Conservation (phyloP, 2,797 vertebrate species). For the Hippoglossus hippoglossus region DNA sequence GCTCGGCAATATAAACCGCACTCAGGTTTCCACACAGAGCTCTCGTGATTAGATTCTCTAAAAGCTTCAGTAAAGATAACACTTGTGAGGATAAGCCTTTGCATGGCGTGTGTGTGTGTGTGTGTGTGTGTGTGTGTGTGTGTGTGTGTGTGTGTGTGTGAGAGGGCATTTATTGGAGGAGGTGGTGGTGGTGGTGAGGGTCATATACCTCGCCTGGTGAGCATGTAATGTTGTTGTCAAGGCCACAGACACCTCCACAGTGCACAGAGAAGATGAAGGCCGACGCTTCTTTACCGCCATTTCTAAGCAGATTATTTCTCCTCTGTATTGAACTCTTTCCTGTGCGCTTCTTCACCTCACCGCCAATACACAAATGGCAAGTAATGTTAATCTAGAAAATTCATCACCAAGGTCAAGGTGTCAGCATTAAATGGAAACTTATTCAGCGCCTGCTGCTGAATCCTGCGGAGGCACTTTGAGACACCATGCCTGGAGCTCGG, state of each 20-base stretch:
- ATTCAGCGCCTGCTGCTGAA: slow-evolving; percentile 27
- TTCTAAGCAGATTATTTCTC: slow-evolving; percentile 77
- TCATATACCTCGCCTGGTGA: slow-evolving; percentile 54
- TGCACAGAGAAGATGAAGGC: slow-evolving; percentile 63
- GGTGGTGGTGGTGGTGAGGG: slow-evolving; percentile 4
- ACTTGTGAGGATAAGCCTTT: slow-evolving; percentile 68
- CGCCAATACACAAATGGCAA: slow-evolving; percentile 25
- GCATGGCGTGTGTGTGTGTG: slow-evolving; percentile 45
- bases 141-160: slow-evolving; percentile 1
- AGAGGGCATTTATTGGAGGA: background rate
- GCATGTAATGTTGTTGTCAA: slow-evolving; percentile 78
- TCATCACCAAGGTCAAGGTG: slow-evolving; percentile 73
- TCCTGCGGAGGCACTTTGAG: slow-evolving; percentile 59
- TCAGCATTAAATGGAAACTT: slow-evolving; percentile 66
- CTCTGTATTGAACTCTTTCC: slow-evolving; percentile 46
- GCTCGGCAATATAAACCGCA: slow-evolving; percentile 65
- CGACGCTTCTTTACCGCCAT: slow-evolving; percentile 44
- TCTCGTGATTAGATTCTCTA: slow-evolving; percentile 71
- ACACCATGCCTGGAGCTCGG: slow-evolving; percentile 42
- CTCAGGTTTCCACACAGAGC: slow-evolving; percentile 54
- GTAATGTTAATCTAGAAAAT: slow-evolving; percentile 65
- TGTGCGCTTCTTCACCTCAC: slow-evolving; percentile 21
- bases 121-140: slow-evolving; percentile 38
- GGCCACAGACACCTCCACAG: slow-evolving; percentile 70
- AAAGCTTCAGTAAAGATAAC: slow-evolving; percentile 69